A percentile compares a stretch with the other conserved stretches of the same genome.
Evolutionary conservation across 2,113 vertebrate species (phyloP).

Genomic region (Charina bottae): DNA sequence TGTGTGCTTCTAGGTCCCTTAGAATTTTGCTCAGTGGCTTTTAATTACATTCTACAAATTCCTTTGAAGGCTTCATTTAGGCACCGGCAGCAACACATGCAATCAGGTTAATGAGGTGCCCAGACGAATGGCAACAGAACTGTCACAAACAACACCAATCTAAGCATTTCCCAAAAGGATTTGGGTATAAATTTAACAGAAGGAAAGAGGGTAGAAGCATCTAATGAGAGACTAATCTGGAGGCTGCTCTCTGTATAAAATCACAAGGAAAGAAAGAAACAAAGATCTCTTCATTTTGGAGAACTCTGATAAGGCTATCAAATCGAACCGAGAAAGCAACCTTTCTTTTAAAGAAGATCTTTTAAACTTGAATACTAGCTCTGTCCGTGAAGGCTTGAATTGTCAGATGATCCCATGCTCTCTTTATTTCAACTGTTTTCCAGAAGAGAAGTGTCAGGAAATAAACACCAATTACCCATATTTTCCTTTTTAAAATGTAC

Average conservation of each 20-base stretch:
- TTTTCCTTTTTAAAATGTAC: background rate
- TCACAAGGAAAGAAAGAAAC: background rate
- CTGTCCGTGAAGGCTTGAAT: rapidly evolving
- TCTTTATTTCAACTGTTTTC: conserved; percentile 7
- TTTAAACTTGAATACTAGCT: background rate
- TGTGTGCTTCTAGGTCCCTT: background rate
- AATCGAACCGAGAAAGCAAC: background rate
- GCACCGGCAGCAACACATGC: conserved; percentile 43
- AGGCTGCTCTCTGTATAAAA: rapidly evolving
- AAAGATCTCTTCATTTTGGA: background rate
- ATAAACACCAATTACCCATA: background rate
- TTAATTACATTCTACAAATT: conserved; percentile 48
- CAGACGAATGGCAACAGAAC: conserved; percentile 34
- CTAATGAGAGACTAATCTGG: rapidly evolving
- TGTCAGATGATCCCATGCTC: background rate
- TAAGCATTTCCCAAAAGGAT: background rate
- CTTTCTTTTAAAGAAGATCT: too few relatives aligned
- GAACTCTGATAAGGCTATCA: rapidly evolving
- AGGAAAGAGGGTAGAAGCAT: background rate
- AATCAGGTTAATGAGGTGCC: conserved; percentile 30
- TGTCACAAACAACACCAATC: rapidly evolving
- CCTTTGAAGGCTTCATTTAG: conserved; percentile 52
- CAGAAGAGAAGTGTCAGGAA: background rate
- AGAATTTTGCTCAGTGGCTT: conserved; percentile 10
- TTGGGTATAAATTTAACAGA: background rate